A percentile compares a stretch with the other conserved stretches of the same genome.
Evolutionary conservation across 2,888 invertebrate genomes (phyloP).

Genomic region (Plagodis dolabraria): DNA sequence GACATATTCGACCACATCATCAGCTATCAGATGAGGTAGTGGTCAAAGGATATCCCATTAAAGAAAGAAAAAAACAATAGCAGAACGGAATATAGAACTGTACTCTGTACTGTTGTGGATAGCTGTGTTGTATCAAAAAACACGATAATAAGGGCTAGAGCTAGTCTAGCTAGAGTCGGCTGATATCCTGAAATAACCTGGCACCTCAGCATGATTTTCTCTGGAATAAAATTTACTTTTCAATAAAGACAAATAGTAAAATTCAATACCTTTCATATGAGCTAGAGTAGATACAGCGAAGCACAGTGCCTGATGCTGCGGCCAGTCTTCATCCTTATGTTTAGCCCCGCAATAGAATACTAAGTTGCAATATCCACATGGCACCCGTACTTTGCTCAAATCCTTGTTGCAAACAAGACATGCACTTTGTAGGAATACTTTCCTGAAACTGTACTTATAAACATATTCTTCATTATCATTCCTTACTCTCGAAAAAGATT

Average conservation of each 20-base stretch:
- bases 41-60: too few relatives aligned
- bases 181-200: too few relatives aligned
- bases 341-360: slow-evolving; percentile 86
- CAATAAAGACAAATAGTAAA: not conserved
- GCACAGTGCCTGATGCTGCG: slow-evolving; percentile 86
- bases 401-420: slow-evolving; percentile 82
- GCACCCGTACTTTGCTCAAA: slow-evolving; percentile 56
- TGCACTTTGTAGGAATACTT: slow-evolving; percentile 85
- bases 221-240: not conserved
- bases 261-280: slow-evolving; percentile 75
- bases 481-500: slow-evolving; percentile 60
- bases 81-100: too few relatives aligned
- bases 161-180: too few relatives aligned
- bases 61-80: too few relatives aligned
- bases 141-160: too few relatives aligned
- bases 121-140: too few relatives aligned
- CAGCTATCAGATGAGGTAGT: too few relatives aligned
- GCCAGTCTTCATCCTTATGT: slow-evolving; percentile 86
- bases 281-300: slow-evolving; percentile 84
- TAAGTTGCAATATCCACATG: slow-evolving; percentile 84
- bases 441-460: slow-evolving; percentile 87
- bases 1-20: too few relatives aligned
- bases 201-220: too few relatives aligned
- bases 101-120: too few relatives aligned
- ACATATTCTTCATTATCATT: slow-evolving; percentile 86